Evolutionary conservation across 2,113 vertebrate species (phyloP), one percentile per base, ranked within the genome.

Genomic region (Galemys pyrenaicus): DNA sequence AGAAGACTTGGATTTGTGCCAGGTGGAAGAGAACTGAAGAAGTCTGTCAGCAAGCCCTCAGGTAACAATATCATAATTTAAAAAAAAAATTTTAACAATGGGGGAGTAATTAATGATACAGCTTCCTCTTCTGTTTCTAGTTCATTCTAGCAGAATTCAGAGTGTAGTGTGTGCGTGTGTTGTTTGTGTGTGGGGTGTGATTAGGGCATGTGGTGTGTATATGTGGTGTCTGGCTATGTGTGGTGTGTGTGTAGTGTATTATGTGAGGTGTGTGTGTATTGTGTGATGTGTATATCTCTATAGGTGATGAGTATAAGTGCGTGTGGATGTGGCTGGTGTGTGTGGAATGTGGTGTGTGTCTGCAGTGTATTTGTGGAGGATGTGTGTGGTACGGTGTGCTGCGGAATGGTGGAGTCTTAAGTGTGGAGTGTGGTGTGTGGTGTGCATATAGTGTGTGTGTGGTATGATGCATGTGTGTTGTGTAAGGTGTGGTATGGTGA

Each of bases 21-120:
- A 98, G 97, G 96, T 87, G 94, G 94, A 95, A 70, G 87, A 97
- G 96, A 96, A 96, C 97, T 19, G 96, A 98, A 96, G 95, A 95
- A 97, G 96, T 98, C 98, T 98, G 98, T 98, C 98, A 98, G 97
- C 95, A 94, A 98, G 98, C 97, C 98, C 98, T 98, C 97, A 97
- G 98, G 98, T 98, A 98, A 98, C 96, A 96, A 97, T 97, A 98
- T 98, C 97, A 97, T 98, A 96, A 98, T 98, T 98, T 98, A 97
- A 97, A 97, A 95, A 95, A 97, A 97, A 97, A 95, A 95, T 97
- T 97, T 88, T 96, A 98, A 98, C 97, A 98, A 98, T 96, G 95
- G 85, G 94, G 92, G 95, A 97, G 96, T 97, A 98, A 98, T 98
- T 98, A 98, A 97, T 91, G 93, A 96, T 87, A 87, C 73, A 80